phyloP scores from a whole-genome alignment of 2,113 vertebrate species.

The Phoenicopterus ruber region DNA sequence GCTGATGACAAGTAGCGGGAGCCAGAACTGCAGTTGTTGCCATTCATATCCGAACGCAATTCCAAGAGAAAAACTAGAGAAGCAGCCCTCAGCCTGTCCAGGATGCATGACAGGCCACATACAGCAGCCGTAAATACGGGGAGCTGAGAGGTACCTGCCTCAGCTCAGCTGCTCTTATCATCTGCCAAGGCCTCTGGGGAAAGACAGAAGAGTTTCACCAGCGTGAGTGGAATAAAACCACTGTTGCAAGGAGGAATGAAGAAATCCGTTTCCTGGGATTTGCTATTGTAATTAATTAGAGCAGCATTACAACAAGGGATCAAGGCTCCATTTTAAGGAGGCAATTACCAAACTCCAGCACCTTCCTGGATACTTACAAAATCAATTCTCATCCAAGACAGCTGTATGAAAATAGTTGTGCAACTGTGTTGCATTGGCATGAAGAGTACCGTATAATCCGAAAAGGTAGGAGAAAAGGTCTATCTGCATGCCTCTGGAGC shows the following conservation, averaged over 20 bases:
- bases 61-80: neutral
- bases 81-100: neutral
- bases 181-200: neutral
- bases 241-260: neutral
- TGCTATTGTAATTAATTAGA: neutral
- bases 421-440: neutral
- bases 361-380: neutral
- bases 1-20: neutral
- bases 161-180: neutral
- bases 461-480: neutral
- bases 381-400: neutral
- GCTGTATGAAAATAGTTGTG: neutral
- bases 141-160: neutral
- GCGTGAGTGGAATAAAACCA: neutral
- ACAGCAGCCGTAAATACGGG: neutral
- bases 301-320: neutral
- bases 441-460: neutral
- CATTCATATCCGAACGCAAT: neutral
- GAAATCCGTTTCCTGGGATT: neutral
- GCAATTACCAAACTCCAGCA: neutral
- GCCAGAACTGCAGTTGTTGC: neutral
- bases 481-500: neutral
- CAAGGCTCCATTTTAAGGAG: neutral
- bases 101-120: fast-evolving
- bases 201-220: neutral